Evolutionary conservation across 2,888 invertebrate species (phyloP).

Genomic region (Ichneumoninae sp.): DNA sequence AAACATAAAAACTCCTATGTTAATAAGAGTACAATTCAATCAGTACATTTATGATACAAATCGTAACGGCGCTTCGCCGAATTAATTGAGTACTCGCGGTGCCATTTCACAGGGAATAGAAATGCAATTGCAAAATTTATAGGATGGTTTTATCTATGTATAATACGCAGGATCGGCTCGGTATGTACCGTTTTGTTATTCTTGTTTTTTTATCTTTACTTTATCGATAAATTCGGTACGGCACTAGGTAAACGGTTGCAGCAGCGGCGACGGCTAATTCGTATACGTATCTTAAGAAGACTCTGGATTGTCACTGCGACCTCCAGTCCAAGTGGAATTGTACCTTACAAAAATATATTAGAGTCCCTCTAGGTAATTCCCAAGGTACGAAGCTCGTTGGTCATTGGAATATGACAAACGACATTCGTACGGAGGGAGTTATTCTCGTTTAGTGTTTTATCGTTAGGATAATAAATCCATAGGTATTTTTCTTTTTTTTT

Average conservation of each 20-base stretch:
- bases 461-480: slow-evolving; percentile 39
- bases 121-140: slow-evolving; percentile 63
- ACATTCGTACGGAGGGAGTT: not conserved
- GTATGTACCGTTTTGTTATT: slow-evolving; percentile 48
- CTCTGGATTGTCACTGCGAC: slow-evolving; percentile 68
- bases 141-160: slow-evolving; percentile 37
- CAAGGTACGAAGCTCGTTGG: slow-evolving; percentile 42
- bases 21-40: slow-evolving; percentile 65
- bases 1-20: slow-evolving; percentile 70
- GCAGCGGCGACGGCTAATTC: slow-evolving; percentile 66
- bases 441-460: slow-evolving; percentile 30
- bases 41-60: slow-evolving; percentile 66
- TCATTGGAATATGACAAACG: slow-evolving; percentile 3
- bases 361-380: slow-evolving; percentile 63
- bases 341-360: slow-evolving; percentile 66
- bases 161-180: slow-evolving; percentile 64
- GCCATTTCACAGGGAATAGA: slow-evolving; percentile 57
- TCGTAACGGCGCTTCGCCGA: slow-evolving; percentile 43
- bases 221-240: slow-evolving; percentile 58
- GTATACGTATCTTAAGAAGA: slow-evolving; percentile 67
- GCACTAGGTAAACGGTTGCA: slow-evolving; percentile 59
- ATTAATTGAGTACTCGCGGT: slow-evolving; percentile 52
- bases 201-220: slow-evolving; percentile 16
- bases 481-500: slow-evolving; percentile 22
- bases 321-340: slow-evolving; percentile 65